These are phyloP conservation scores for Leptopilina syphax DNA, from an alignment of 2,888 invertebrate species.

Conservation along the genomic window DNA sequence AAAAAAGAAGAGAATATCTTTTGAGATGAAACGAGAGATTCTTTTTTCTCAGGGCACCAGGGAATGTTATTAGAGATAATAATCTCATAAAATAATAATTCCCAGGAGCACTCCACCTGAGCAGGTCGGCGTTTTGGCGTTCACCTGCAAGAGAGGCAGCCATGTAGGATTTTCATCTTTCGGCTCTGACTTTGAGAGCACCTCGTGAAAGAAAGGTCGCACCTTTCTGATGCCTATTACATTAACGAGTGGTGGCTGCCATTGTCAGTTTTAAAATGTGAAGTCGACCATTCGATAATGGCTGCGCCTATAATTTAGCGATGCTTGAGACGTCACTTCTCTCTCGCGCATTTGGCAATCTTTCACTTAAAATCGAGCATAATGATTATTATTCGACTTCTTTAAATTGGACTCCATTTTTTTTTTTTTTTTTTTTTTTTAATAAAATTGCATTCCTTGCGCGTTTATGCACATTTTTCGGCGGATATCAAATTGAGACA, in stretches of 20 bases:
- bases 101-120: constrained; percentile 51
- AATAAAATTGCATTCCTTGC: too few relatives aligned
- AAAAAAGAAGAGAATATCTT: constrained; percentile 23
- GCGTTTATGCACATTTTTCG: too few relatives aligned
- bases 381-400: constrained; percentile 6
- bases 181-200: constrained; percentile 49
- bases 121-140: constrained; percentile 26
- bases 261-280: constrained; percentile 72
- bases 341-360: constrained; percentile 28
- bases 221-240: constrained; percentile 71
- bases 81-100: constrained; percentile 76
- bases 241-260: constrained; percentile 74
- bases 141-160: constrained; percentile 44
- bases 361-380: constrained; percentile 14
- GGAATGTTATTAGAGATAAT: constrained; percentile 75
- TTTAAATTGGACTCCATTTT: constrained; percentile 42
- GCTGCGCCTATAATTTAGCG: constrained; percentile 71
- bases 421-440: background rate
- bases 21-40: constrained; percentile 42
- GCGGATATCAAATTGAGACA: too few relatives aligned
- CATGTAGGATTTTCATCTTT: constrained; percentile 53
- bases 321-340: constrained; percentile 44
- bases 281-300: constrained; percentile 69
- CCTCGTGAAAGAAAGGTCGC: constrained; percentile 48
- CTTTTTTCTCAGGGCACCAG: constrained; percentile 47